These are phyloP conservation scores for Cassiopea xamachana DNA, from an alignment of 30 jellyfish, hydroid and myxozoan species.

Conservation along the genomic window DNA sequence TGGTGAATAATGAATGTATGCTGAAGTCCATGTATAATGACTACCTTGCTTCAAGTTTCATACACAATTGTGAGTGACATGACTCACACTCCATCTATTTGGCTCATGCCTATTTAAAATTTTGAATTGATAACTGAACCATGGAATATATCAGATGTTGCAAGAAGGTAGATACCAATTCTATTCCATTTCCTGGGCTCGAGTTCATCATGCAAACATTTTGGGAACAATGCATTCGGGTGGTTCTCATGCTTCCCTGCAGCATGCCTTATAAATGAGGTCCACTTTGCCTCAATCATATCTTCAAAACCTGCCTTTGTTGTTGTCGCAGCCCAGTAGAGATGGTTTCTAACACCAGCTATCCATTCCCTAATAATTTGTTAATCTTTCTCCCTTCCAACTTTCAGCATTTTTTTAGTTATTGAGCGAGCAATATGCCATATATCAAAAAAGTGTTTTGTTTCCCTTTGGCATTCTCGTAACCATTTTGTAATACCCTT, in stretches of 20 bases:
- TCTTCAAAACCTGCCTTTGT: slow-evolving; percentile 26
- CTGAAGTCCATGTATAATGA: no score
- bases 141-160: background rate
- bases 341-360: background rate
- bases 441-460: slow-evolving; percentile 28
- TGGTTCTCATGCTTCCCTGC: slow-evolving; percentile 37
- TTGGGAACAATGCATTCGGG: slow-evolving; percentile 15
- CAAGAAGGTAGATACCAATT: slow-evolving; percentile 15
- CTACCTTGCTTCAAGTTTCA: no score
- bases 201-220: slow-evolving; percentile 32
- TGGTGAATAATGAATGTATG: no score
- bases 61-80: no score
- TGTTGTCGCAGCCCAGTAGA: slow-evolving; percentile 50
- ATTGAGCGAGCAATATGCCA: slow-evolving; percentile 62
- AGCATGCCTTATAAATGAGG: slow-evolving; percentile 38
- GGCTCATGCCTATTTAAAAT: background rate
- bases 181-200: slow-evolving; percentile 42
- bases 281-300: slow-evolving; percentile 52
- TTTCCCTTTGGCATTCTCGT: background rate
- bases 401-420: slow-evolving; percentile 31
- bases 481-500: slow-evolving; percentile 43
- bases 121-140: background rate
- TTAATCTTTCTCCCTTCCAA: slow-evolving; percentile 6
- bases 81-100: background rate
- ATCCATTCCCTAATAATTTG: no score